These are phyloP conservation scores for Pedetes capensis DNA, from an alignment of 2,113 vertebrate species.

Conservation along the genomic window DNA sequence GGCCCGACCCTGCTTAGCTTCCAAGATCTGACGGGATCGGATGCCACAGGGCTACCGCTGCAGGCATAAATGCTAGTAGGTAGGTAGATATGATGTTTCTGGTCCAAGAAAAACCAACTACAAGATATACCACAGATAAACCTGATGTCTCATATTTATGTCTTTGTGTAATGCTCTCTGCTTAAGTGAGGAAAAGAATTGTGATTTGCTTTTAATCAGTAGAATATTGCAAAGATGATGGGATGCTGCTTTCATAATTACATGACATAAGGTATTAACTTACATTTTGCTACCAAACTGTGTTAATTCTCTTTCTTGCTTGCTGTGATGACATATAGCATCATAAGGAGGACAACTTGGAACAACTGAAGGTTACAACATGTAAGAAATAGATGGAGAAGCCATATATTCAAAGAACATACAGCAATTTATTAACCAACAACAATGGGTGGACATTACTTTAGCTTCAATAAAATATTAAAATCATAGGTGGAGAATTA, in stretches of 20 bases:
- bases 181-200: background rate
- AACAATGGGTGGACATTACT: background rate
- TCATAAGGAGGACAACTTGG: background rate
- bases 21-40: no score
- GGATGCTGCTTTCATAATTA: background rate
- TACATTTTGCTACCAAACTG: background rate
- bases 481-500: background rate
- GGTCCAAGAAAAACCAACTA: background rate
- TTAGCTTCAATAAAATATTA: background rate
- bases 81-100: background rate
- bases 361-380: background rate
- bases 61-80: background rate
- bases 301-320: background rate
- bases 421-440: background rate
- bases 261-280: background rate
- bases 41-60: no score
- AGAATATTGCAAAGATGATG: background rate
- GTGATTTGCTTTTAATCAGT: background rate
- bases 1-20: no score
- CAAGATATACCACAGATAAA: background rate
- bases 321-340: background rate
- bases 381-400: background rate
- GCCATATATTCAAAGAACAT: background rate
- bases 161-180: background rate
- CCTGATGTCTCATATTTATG: background rate